These are phyloP conservation scores for Brachyrhaphis roseni DNA, from an alignment of 2,797 vertebrate species.

Conservation along the genomic window DNA sequence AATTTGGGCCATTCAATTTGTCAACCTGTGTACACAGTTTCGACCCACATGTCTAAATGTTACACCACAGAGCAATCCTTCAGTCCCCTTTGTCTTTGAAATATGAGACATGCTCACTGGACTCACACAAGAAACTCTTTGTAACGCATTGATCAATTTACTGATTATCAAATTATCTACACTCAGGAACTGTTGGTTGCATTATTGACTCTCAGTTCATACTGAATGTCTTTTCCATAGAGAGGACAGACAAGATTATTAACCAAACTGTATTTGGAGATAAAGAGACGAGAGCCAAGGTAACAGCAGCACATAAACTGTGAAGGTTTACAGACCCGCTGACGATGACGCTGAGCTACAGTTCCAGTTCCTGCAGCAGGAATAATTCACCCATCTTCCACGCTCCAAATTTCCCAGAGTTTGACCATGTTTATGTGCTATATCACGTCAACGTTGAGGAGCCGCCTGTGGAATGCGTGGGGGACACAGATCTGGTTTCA, in stretches of 20 bases:
- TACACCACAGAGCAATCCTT: background rate
- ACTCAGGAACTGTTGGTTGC: background rate
- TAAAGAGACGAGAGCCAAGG: constrained; percentile 13
- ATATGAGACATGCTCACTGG: background rate
- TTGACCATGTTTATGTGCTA: constrained; percentile 60
- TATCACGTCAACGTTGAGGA: constrained; percentile 62
- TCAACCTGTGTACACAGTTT: background rate
- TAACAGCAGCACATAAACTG: constrained; percentile 5
- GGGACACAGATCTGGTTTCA: constrained; percentile 83
- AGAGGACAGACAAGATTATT: background rate
- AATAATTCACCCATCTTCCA: constrained; percentile 29
- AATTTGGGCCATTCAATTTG: background rate
- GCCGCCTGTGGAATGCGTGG: constrained; percentile 83
- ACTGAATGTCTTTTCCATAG: background rate
- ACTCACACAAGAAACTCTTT: background rate
- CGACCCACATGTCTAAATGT: background rate
- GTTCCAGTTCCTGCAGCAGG: constrained; percentile 36
- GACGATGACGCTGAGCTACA: constrained; percentile 22
- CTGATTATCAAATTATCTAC: constrained; percentile 4
- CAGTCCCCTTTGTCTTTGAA: background rate
- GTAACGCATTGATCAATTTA: background rate
- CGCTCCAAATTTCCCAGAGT: constrained; percentile 20
- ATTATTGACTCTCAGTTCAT: background rate
- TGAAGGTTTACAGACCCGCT: background rate
- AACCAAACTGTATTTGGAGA: constrained; percentile 8